Percentiles rank a stretch among this genome's conserved stretches.
phyloP scores from a whole-genome alignment of 2,888 invertebrate genomes.

The Carpatolechia fugitivella region DNA sequence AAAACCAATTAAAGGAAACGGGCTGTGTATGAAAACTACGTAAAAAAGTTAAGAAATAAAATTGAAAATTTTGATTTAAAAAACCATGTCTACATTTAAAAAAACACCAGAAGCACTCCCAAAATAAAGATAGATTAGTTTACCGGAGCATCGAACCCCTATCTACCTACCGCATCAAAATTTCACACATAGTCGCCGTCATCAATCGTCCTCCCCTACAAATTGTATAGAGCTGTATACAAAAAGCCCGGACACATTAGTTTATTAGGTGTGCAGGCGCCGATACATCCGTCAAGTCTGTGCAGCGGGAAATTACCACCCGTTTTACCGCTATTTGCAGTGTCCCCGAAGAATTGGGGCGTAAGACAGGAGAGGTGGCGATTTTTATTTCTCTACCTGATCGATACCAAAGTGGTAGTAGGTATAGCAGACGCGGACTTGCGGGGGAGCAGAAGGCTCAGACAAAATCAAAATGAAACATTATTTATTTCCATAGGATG shows the following conservation, averaged over 20 bases:
- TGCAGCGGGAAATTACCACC: constrained; percentile 55
- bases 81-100: neutral
- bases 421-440: no score
- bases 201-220: constrained; percentile 3
- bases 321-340: constrained; percentile 71
- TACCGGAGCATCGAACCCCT: neutral
- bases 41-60: no score
- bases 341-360: constrained; percentile 37
- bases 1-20: no score
- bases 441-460: no score
- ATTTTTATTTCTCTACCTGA: neutral
- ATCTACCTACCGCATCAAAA: constrained; percentile 5
- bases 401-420: neutral
- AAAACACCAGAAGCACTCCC: neutral
- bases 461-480: no score
- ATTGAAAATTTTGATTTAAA: no score
- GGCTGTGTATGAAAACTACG: no score
- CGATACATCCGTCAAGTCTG: constrained; percentile 70
- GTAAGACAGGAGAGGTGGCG: constrained; percentile 23
- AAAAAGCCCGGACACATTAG: constrained; percentile 52
- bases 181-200: neutral
- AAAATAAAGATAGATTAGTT: constrained; percentile 5
- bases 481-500: no score
- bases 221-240: neutral
- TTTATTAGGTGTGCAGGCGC: constrained; percentile 70